These are phyloP conservation scores for Smittia aterrima DNA, from an alignment of 2,888 invertebrate species.

Conservation along the genomic window DNA sequence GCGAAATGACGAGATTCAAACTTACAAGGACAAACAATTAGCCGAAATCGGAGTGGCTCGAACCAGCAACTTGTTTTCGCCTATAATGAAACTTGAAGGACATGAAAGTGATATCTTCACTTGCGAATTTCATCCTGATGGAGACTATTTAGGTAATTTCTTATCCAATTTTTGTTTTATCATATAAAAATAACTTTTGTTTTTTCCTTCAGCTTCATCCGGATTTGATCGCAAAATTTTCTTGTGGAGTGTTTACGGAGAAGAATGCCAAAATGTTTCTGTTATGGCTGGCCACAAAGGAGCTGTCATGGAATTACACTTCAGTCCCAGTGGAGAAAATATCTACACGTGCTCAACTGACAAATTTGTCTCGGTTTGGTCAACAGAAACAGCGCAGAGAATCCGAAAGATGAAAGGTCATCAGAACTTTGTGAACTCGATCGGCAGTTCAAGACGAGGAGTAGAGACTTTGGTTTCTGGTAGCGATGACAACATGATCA, in stretches of 20 bases:
- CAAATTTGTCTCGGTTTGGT: constrained; percentile 93
- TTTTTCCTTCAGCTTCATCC: constrained; percentile 64
- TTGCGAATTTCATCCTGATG: constrained; percentile 93
- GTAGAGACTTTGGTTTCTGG: constrained; percentile 89
- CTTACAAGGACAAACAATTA: constrained; percentile 73
- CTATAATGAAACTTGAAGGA: constrained; percentile 94
- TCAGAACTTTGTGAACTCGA: constrained; percentile 70
- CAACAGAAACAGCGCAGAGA: constrained; percentile 81
- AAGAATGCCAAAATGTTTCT: constrained; percentile 90
- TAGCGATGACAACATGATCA: constrained; percentile 91
- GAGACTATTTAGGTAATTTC: constrained; percentile 66
- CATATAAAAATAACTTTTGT: background rate
- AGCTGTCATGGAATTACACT: constrained; percentile 89
- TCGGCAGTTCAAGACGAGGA: constrained; percentile 72
- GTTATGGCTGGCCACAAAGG: constrained; percentile 93
- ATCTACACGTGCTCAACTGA: constrained; percentile 93
- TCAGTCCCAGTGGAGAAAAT: constrained; percentile 78
- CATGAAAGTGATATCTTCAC: constrained; percentile 96
- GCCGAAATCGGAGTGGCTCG: constrained; percentile 71
- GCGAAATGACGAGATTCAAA: constrained; percentile 68
- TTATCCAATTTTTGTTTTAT: background rate
- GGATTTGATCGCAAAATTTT: constrained; percentile 96
- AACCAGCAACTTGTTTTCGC: constrained; percentile 84
- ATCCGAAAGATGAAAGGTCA: constrained; percentile 89
- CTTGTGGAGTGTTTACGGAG: constrained; percentile 90